A percentile compares a stretch with the other conserved stretches of the same genome.
Evolutionary conservation across 2,113 vertebrate genomes (phyloP).

Genomic region (Formicarius rufipectus): DNA sequence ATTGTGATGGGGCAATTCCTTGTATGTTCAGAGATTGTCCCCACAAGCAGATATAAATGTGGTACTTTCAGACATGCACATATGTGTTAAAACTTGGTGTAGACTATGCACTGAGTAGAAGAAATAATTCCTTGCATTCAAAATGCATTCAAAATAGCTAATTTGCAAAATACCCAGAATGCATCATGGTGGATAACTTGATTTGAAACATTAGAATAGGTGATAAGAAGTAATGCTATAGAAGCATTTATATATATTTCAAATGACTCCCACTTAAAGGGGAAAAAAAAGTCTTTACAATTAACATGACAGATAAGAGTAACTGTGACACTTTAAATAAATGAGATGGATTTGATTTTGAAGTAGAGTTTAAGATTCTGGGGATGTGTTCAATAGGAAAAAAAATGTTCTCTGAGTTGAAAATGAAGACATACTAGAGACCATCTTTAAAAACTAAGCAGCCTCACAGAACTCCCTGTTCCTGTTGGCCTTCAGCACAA

Average conservation of each 20-base stretch:
- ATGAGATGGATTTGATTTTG: conserved; percentile 12
- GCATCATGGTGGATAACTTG: neutral
- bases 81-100: neutral
- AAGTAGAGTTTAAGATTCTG: conserved; percentile 29
- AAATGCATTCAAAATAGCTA: neutral
- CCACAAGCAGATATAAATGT: neutral
- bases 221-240: conserved; percentile 31
- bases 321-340: conserved; percentile 23
- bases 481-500: neutral
- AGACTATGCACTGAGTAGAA: neutral
- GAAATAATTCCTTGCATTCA: neutral
- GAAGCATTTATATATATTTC: conserved; percentile 25
- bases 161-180: conserved; percentile 28
- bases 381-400: neutral
- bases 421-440: neutral
- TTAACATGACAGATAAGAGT: conserved; percentile 8
- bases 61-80: neutral
- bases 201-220: conserved; percentile 1
- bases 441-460: neutral
- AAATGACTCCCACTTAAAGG: neutral
- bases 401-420: neutral
- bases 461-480: neutral
- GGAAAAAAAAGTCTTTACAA: neutral
- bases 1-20: neutral
- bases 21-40: neutral